Conservation (phyloP, 2,797 vertebrate genomes). For the Pterois miles region DNA sequence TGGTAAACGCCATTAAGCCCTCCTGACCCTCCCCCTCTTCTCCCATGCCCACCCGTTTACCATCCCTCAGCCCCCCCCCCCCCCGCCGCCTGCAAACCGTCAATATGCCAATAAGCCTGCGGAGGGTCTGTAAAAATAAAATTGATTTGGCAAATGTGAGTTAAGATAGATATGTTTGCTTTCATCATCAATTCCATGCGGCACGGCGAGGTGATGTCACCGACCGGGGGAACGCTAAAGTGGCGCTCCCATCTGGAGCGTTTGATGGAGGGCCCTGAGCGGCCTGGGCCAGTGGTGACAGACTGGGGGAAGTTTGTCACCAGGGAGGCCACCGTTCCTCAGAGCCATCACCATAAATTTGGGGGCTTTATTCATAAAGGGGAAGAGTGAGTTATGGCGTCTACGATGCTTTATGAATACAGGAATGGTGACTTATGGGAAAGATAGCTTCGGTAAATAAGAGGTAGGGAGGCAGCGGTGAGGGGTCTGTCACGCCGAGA, state of each 20-base stretch:
- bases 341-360: slow-evolving; percentile 97
- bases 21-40: slow-evolving; percentile 45
- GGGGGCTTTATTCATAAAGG: slow-evolving; percentile 90
- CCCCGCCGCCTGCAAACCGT: slow-evolving; percentile 83
- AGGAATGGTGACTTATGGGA: slow-evolving; percentile 95
- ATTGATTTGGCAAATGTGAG: slow-evolving; percentile 99
- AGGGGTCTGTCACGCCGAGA: slow-evolving; percentile 60
- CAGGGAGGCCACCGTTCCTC: slow-evolving; percentile 93
- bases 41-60: slow-evolving; percentile 53
- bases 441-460: slow-evolving; percentile 94
- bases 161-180: slow-evolving; percentile 99
- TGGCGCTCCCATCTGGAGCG: slow-evolving; percentile 92
- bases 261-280: slow-evolving; percentile 91
- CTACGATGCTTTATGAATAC: slow-evolving; percentile 94
- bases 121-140: slow-evolving; percentile 95
- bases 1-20: slow-evolving; percentile 94
- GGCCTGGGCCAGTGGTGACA: slow-evolving; percentile 84
- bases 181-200: slow-evolving; percentile 98
- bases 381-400: slow-evolving; percentile 76
- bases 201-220: slow-evolving; percentile 97
- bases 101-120: slow-evolving; percentile 98
- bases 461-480: slow-evolving; percentile 67
- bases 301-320: slow-evolving; percentile 93
- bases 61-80: slow-evolving; percentile 36
- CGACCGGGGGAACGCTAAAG: slow-evolving; percentile 95